Base-by-base conservation (phyloP, 2,113 vertebrate species). In the Mesocricetus auratus region DNA sequence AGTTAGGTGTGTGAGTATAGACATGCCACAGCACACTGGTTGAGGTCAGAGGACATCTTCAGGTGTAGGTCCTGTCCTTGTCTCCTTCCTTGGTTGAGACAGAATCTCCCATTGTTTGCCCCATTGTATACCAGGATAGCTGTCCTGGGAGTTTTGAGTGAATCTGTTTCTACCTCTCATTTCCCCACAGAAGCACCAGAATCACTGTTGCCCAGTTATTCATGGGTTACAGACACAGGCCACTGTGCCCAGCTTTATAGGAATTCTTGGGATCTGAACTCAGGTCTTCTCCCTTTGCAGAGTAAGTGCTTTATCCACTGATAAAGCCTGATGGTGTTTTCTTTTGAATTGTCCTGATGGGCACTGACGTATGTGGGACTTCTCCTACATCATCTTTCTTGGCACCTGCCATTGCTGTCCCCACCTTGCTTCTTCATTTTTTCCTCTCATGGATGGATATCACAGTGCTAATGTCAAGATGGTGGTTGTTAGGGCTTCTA, bases 401-500 rank as follows among this genome's bases (percentile, higher is more conserved):
- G 29, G 45, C 10, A 58, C 42, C 10, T 17, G 7, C 24, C 42
- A 0, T 47, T 31, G 62, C 60, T 86, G n/a, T 71, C 24, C 29
- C 31, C 9, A 12, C 58, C 39, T 66, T 2, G 92, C 50, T 53
- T 79, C 24, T 17, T 90, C 22, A 13, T 42, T n/a, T n/a, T 53
- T n/a, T 53, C 60, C 10, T 62, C 42, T 42, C 10, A 0, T 36
- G 64, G 42, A 87, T 77, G 88, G 22, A 81, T 60, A 77, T 95
- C 62, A 5, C 69, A 0, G 66, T n/a, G 88, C 73, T 85, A 77
- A 62, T 45, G 95, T 87, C 31, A 64, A 0, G 1, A 13, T 60
- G 94, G 93, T 94, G 87, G 95, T 75, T n/a, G 82, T 47, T 1
- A 0, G 74, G 74, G 2, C 89, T 97, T 97, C 96, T 36, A 45